Evolutionary conservation across 2,797 vertebrate genomes (phyloP).

Genomic region (Dendrocincla fuliginosa): DNA sequence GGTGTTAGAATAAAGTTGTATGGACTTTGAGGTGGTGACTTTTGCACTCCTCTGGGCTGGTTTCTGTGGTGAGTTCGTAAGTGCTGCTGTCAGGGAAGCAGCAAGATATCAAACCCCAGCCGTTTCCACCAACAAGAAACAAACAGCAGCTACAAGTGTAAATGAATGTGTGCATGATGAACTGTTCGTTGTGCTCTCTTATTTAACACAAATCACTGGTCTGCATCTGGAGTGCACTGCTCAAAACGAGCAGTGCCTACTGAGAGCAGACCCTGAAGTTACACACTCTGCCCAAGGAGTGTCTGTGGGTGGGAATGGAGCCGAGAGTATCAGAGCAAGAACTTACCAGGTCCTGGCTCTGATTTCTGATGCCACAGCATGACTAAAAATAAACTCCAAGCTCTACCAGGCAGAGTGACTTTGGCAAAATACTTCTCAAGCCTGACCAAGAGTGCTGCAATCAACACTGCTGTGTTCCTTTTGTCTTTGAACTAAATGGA

Average conservation of each 20-base stretch:
- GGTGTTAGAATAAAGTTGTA: background rate
- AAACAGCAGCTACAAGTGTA: background rate
- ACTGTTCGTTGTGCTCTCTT: background rate
- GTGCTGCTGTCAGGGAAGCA: background rate
- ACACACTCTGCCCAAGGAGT: background rate
- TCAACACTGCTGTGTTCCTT: background rate
- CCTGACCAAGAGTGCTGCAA: background rate
- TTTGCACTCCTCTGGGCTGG: background rate
- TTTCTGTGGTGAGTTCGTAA: background rate
- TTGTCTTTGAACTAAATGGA: constrained; percentile 1
- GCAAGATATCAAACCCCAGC: background rate
- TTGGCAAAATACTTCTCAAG: background rate
- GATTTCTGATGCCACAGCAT: background rate
- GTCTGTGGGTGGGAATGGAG: background rate
- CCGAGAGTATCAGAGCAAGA: background rate
- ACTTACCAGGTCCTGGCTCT: background rate
- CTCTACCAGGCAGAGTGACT: background rate
- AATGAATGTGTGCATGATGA: fast-evolving
- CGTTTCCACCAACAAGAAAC: background rate
- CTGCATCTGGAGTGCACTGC: too few species aligned
- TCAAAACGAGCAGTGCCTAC: background rate
- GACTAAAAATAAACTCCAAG: background rate
- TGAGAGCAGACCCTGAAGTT: background rate
- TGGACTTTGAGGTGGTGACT: background rate
- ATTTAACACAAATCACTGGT: background rate